Evolutionary conservation across 2,888 invertebrate species (phyloP).

Genomic region (Eugnorisma glareosa): DNA sequence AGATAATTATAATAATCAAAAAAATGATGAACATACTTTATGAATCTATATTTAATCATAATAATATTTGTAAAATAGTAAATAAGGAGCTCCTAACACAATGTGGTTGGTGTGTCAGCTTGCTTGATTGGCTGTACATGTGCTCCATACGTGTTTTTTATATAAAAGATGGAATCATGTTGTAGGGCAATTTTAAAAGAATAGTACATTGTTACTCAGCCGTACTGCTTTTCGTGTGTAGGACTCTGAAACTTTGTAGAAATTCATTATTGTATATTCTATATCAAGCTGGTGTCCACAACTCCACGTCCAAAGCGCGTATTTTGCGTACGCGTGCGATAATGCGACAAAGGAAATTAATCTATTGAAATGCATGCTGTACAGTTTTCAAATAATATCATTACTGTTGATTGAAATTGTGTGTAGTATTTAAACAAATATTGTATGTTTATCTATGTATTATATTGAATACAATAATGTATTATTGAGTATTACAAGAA

Average conservation of each 20-base stretch:
- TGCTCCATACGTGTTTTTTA: not conserved
- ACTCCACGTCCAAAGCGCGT: not conserved
- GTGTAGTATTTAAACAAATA: slow-evolving; percentile 29
- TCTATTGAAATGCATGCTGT: slow-evolving; percentile 50
- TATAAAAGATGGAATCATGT: not conserved
- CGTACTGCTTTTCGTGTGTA: not conserved
- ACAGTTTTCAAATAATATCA: slow-evolving; percentile 59
- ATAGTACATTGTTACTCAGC: too few relatives aligned
- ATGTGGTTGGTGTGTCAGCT: not conserved
- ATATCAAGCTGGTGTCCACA: not conserved
- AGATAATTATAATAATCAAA: slow-evolving; percentile 16
- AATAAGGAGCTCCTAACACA: not conserved
- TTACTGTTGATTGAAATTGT: slow-evolving; percentile 43
- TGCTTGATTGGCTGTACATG: not conserved
- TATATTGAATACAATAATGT: slow-evolving; percentile 24
- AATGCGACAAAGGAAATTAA: too few relatives aligned
- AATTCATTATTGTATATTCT: not conserved
- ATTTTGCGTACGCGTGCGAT: too few relatives aligned
- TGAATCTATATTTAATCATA: slow-evolving; percentile 30
- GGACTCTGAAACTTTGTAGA: slow-evolving; percentile 12
- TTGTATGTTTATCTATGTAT: slow-evolving; percentile 7
- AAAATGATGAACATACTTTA: slow-evolving; percentile 1
- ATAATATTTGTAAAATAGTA: slow-evolving; percentile 18
- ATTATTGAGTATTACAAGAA: slow-evolving; percentile 44
- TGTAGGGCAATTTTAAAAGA: not conserved